phyloP scores from a whole-genome alignment of 2,888 invertebrate species.

The Resseliella maxima region DNA sequence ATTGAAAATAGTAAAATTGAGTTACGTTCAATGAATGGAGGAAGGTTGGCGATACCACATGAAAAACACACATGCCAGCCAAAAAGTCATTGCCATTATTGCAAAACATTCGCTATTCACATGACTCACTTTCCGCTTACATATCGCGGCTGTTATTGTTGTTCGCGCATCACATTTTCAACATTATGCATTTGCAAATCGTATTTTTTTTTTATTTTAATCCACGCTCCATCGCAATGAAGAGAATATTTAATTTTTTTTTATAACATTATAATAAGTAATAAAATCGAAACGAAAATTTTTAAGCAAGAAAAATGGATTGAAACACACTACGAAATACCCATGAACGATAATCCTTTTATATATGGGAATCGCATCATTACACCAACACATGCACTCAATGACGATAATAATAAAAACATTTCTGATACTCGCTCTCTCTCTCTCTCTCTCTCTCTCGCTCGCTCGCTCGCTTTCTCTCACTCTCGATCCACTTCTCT shows the following conservation, averaged over 20 bases:
- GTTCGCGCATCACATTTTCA: neutral
- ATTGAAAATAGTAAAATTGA: conserved; percentile 54
- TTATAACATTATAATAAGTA: conserved; percentile 39
- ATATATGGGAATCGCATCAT: neutral
- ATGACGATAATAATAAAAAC: conserved; percentile 1
- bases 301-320: conserved; percentile 41
- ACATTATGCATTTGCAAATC: neutral
- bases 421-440: neutral
- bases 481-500: neutral
- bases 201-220: neutral
- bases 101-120: neutral
- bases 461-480: neutral
- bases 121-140: neutral
- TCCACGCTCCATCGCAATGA: neutral
- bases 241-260: conserved; percentile 44
- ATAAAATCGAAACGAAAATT: conserved; percentile 47
- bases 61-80: conserved; percentile 27
- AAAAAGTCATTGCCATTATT: conserved; percentile 45
- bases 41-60: neutral
- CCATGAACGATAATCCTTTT: conserved; percentile 44
- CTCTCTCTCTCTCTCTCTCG: neutral
- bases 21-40: conserved; percentile 34
- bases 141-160: neutral
- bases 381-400: neutral
- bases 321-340: neutral